phyloP scores from a whole-genome alignment of 2,797 vertebrate genomes.

The Paguma larvata region DNA sequence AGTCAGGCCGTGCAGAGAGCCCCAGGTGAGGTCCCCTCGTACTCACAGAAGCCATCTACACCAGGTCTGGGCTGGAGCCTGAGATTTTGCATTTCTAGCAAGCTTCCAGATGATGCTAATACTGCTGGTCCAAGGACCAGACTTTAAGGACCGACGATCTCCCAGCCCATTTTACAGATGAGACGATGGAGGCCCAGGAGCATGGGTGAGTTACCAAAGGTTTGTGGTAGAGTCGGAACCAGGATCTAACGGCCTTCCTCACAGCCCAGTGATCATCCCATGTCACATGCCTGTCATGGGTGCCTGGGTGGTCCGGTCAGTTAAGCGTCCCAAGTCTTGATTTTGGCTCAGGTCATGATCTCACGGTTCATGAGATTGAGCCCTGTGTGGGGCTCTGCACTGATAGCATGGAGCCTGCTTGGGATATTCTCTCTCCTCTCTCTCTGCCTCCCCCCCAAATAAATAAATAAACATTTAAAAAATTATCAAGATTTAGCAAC shows the following conservation, averaged over 20 bases:
- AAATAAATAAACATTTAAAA: neutral
- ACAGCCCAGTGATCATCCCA: neutral
- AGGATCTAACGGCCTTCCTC: neutral
- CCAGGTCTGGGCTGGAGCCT: neutral
- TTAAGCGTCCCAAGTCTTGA: too few species aligned
- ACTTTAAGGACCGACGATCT: neutral
- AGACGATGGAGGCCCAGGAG: neutral
- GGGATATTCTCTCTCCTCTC: too few species aligned
- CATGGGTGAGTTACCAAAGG: neutral
- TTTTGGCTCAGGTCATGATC: too few species aligned
- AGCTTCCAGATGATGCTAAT: neutral
- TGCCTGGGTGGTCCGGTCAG: too few species aligned
- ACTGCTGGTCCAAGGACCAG: neutral
- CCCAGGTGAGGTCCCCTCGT: neutral
- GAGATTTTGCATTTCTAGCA: neutral
- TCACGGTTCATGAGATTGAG: too few species aligned
- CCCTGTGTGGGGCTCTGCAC: too few species aligned
- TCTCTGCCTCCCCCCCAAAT: too few species aligned
- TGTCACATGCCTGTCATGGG: neutral
- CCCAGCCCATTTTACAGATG: neutral
- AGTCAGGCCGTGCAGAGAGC: neutral
- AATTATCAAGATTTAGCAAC: neutral
- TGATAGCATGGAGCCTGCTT: too few species aligned
- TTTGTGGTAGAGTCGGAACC: neutral
- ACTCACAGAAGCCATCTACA: neutral